Base-by-base conservation (phyloP, 2,797 vertebrate genomes). In the Chiloscyllium punctatum region DNA sequence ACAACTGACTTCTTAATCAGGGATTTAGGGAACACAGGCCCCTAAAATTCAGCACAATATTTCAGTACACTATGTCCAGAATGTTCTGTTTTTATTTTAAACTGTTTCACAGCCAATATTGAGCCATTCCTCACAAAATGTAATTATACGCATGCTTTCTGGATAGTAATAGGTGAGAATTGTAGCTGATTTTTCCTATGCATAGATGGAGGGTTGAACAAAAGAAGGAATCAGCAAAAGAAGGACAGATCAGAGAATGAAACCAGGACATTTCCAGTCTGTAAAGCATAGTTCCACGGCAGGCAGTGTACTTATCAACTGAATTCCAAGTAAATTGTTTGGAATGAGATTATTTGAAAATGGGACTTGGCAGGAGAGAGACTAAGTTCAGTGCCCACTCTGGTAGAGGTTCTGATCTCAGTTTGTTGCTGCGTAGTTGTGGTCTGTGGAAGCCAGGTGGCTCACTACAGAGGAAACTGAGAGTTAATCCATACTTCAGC, bases 311-410 rank as follows among this genome's bases (percentile, higher is more conserved):
- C 74, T 77, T 77, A n/a, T 8, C 74, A 77, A 33, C 72, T 74
- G 72, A 74, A 74, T 74, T 74, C 72, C 87, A 88, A 53, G 51
- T 88, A 57, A 90, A 62, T 90, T 90, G 53, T 33, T 90, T 53
- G 57, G 53, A 57, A 90, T 62, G 13, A 62, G 53, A 90, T 90
- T 90, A 90, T 90, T 62, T 62, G 30, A 53, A 57, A 88, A 27
- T 88, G 51, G 86, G 86, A 77, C 33, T 77, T 88, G 86, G 25
- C 86, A 90, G 30, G 13, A 53, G 30, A n/a, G 87, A 8, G 33
- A 16, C 3, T 86, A 53, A 51, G 86, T 57, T 53, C 86, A 57
- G 1, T 62, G 87, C 9, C 30, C 18, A 4, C 53, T 62, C 33
- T 53, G 30, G 57, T 62, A n/a, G 87, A n/a, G 53, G 7, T 90